Base-by-base conservation (phyloP, 1,140 invertebrate species). In the Eulimnadia texana region DNA sequence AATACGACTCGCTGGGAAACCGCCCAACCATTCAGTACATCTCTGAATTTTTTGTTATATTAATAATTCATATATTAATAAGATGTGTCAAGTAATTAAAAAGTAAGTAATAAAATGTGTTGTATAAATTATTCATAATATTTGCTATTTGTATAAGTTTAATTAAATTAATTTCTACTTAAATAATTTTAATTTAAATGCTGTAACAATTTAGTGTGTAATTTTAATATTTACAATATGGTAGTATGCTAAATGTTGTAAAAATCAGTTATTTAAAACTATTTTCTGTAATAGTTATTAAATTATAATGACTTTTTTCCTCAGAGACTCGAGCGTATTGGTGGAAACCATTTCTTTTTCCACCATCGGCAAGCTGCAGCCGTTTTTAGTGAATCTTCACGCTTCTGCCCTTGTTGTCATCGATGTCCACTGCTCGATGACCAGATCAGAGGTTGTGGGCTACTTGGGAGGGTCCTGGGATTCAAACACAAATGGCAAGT, bases 381-480 rank as follows among this genome's bases (percentile, higher is more conserved):
- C 92, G 49, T 95, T 95, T 72, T 75, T 88, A 24, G 82, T 95
- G 1, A 86, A 88, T n/a, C 80, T 94, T 58, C 84, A 86, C 56
- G 88, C 90, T 2, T 93, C 91, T 70, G 88, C 89, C 16, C 81
- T 89, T 60, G 74, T 95, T 33, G 74, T 96, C 3, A 84, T 95
- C 66, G 92, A 97, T 75, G 86, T 95, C 64, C 93, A 98, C 70
- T 90, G 90, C 71, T 93, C 96, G 73, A 76, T 96, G 63, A 91
- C 88, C 19, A 86, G 84, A 65, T 86, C 84, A 66, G 92, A 97
- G 79, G 86, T 96, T 25, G 90, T 90, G 69, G 93, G 93, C 2
- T 98, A 96, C 74, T 73, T 97, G 23, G 93, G 86, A 58, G 93
- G 93, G 23, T 84, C 85, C 51, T 98, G 93, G 93, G 93, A 95